These are phyloP conservation scores for Galaxias olidus DNA, from an alignment of 2,797 vertebrate species.

Conservation along the genomic window DNA sequence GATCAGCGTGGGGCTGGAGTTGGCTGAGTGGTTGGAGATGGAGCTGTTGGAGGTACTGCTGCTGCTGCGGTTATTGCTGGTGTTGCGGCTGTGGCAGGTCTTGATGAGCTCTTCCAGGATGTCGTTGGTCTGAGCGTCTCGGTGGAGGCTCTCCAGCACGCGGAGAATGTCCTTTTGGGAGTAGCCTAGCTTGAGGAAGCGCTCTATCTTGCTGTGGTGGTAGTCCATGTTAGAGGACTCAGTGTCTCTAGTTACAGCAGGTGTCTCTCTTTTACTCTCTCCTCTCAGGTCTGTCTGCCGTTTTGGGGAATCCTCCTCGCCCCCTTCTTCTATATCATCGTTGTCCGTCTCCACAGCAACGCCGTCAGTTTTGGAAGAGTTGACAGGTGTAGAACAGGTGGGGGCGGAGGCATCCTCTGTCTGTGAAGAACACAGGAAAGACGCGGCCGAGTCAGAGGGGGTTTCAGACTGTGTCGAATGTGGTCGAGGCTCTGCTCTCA, in stretches of 20 bases:
- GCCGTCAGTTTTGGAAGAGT: slow-evolving; percentile 55
- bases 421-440: slow-evolving; percentile 66
- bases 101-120: slow-evolving; percentile 89
- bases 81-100: slow-evolving; percentile 69
- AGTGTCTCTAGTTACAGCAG: background rate
- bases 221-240: slow-evolving; percentile 63
- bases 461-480: slow-evolving; percentile 44
- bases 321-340: slow-evolving; percentile 48
- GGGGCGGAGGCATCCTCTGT: slow-evolving; percentile 26
- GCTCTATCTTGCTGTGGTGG: slow-evolving; percentile 79
- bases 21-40: slow-evolving; percentile 36
- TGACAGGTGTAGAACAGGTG: slow-evolving; percentile 52
- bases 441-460: slow-evolving; percentile 44
- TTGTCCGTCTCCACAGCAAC: slow-evolving; percentile 61
- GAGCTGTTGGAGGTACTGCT: slow-evolving; percentile 22
- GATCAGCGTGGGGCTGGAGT: slow-evolving; percentile 65
- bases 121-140: slow-evolving; percentile 86
- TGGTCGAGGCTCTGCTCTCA: slow-evolving; percentile 22
- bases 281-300: slow-evolving; percentile 24
- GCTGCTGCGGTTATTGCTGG: slow-evolving; percentile 10
- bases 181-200: slow-evolving; percentile 90
- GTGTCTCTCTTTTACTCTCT: slow-evolving; percentile 13
- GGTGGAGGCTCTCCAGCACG: slow-evolving; percentile 81
- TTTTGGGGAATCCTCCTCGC: slow-evolving; percentile 49
- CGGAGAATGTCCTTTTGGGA: slow-evolving; percentile 75